Evolutionary conservation across 2,113 vertebrate species (phyloP), one percentile per base, ranked within the genome.

Genomic region (Tor tambroides): DNA sequence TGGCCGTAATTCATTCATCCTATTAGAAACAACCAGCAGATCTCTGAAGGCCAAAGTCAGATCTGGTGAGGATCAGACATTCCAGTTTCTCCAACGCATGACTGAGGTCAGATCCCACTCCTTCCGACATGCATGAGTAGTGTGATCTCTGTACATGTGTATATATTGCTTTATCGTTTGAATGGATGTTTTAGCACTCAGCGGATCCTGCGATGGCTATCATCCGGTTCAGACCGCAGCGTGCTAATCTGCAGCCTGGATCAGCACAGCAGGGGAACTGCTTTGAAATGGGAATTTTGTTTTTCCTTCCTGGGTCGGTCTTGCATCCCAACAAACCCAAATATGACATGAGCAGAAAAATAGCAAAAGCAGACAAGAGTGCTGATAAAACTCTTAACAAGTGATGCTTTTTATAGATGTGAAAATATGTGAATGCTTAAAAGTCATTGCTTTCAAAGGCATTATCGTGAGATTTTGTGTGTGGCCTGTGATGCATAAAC

Each of bases 291-390:
- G 5, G 35, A 9, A 41, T 35, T 54, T 85, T 90, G 88, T 84
- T 91, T 87, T 90, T 86, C 71, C 87, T 78, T 71, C 80, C 59
- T 32, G 35, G 4, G 26, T 76, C 84, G 56, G 63, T 90, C 86
- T 84, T 41, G 74, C 88, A 69, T 91, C 78, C 8, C 63, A 69
- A 74, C 85, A 88, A 95, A 94, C 90, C 92, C 91, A 94, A 94
- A 95, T 92, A 95, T 38, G 87, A 92, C 83, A 90, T 89, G 75
- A 86, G 26, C 85, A 82, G 23, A 88, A 43, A 72, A 86, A 91
- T 46, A 74, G 69, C 76, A 88, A 69, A 83, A 87, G 80, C 87
- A 90, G 88, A 87, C 69, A 74, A 74, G 82, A 77, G 85, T 86
- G 86, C 89, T 69, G 85, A 87, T 83, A 78, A 83, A 49, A 80